phyloP scores from a whole-genome alignment of 1,140 invertebrate genomes.

The Dufourea novaeangliae region DNA sequence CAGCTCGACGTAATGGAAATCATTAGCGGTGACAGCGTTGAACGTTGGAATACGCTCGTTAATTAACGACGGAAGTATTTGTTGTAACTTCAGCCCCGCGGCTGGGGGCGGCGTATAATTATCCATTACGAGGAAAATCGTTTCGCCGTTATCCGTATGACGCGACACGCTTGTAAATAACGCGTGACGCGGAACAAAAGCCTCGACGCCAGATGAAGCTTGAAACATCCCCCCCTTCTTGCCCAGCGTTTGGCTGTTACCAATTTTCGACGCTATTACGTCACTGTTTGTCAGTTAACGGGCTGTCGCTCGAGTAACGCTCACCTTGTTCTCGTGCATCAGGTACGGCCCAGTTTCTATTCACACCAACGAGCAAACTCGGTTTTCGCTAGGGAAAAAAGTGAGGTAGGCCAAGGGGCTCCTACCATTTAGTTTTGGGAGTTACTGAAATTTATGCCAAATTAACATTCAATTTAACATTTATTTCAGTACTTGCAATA shows the following conservation, averaged over 20 bases:
- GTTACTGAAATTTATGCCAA: no score
- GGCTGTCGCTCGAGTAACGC: no score
- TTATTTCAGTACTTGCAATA: no score
- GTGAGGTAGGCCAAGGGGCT: no score
- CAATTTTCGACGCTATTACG: neutral
- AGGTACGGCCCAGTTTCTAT: no score
- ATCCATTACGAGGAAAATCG: constrained; percentile 8
- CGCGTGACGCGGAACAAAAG: constrained; percentile 12
- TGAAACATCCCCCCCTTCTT: neutral
- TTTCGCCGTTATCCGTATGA: constrained; percentile 5
- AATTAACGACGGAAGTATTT: constrained; percentile 45
- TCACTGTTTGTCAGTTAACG: no score
- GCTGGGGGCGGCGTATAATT: constrained; percentile 2
- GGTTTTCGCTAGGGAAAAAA: no score
- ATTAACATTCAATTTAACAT: no score
- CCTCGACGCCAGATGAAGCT: neutral
- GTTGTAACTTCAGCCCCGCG: constrained; percentile 13
- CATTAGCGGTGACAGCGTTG: constrained; percentile 33
- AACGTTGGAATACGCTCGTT: constrained; percentile 45
- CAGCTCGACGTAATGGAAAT: constrained; percentile 16
- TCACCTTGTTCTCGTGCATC: no score
- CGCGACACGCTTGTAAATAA: constrained; percentile 19
- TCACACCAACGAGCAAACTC: no score
- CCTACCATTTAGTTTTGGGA: no score
- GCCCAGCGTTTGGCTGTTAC: neutral